phyloP scores from a whole-genome alignment of 1,140 invertebrate genomes.

The Drosophila repleta region DNA sequence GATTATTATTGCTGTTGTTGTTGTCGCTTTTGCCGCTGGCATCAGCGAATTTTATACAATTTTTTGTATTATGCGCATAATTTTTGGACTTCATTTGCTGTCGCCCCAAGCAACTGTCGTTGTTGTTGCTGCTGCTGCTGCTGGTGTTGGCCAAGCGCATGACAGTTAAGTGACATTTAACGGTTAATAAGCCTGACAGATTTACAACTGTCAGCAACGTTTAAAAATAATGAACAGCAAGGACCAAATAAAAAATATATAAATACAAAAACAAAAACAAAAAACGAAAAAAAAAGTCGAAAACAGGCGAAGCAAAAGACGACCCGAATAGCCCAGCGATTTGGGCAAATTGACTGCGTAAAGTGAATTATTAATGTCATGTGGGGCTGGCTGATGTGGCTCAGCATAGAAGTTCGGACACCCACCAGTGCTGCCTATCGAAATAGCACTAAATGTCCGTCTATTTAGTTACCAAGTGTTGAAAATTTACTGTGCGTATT shows the following conservation, averaged over 20 bases:
- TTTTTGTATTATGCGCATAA: constrained; percentile 79
- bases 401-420: constrained; percentile 2
- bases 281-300: constrained; percentile 13
- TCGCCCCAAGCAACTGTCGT: not conserved
- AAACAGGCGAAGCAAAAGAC: constrained; percentile 10
- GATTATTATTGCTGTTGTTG: not conserved
- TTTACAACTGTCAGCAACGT: constrained; percentile 78
- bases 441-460: constrained; percentile 74
- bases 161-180: constrained; percentile 82
- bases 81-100: constrained; percentile 55
- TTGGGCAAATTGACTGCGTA: constrained; percentile 79
- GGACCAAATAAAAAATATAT: constrained; percentile 28
- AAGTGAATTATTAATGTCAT: constrained; percentile 83
- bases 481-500: constrained; percentile 78
- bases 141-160: constrained; percentile 51
- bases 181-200: constrained; percentile 82
- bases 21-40: constrained; percentile 37
- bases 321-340: constrained; percentile 64
- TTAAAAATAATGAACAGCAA: constrained; percentile 80
- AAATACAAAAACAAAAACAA: constrained; percentile 5
- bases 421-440: constrained; percentile 47
- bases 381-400: constrained; percentile 24
- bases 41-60: constrained; percentile 55
- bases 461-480: constrained; percentile 79
- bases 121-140: constrained; percentile 31